Base-by-base conservation (phyloP, 2,888 invertebrate genomes). In the Orgyia antiqua region DNA sequence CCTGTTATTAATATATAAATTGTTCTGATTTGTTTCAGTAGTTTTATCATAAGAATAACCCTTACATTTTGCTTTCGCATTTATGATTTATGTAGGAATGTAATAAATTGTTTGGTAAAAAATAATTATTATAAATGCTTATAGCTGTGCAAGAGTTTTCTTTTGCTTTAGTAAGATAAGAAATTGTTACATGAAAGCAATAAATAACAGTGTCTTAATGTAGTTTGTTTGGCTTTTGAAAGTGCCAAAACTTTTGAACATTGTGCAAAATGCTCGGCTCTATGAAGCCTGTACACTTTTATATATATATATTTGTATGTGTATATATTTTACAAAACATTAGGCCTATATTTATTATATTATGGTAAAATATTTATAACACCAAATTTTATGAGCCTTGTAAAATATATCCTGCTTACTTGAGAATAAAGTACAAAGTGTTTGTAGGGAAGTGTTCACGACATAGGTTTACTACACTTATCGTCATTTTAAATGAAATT, bases 391-490 rank as follows among this genome's bases (percentile, higher is more conserved):
- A 42, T 35, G 34, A 40, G 56, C 56, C 49, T 51, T 51, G 32
- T 48, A 42, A 44, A 47, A 21, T 20, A 13, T 24, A 60, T 64
- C 51, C 54, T 57, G 57, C 58, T 36, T 51, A 67, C 67, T 76
- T 79, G 82, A 77, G 76, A 68, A 59, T 61, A 70, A 75, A 83
- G 82, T 80, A 82, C 82, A 83, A 83, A 80, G 46, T 23, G 9
- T 10, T 10, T 58, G 63, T 63, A 55, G 70, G 66, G 63, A 15
- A 58, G 55, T 61, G 58, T 61, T 62, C 59, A 45, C 51, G 45
- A 49, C 32, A 20, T 20, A n/a, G n/a, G n/a, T n/a, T n/a, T n/a
- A 2, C 11, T 23, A 10, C 23, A 15, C 9, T 12, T 11, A 23
- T 23, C 4, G 4, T 19, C 19, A 19, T 19, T 19, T 10, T 10